Evolutionary conservation across 1,140 invertebrate genomes (phyloP).

Genomic region (Bombus confusus): DNA sequence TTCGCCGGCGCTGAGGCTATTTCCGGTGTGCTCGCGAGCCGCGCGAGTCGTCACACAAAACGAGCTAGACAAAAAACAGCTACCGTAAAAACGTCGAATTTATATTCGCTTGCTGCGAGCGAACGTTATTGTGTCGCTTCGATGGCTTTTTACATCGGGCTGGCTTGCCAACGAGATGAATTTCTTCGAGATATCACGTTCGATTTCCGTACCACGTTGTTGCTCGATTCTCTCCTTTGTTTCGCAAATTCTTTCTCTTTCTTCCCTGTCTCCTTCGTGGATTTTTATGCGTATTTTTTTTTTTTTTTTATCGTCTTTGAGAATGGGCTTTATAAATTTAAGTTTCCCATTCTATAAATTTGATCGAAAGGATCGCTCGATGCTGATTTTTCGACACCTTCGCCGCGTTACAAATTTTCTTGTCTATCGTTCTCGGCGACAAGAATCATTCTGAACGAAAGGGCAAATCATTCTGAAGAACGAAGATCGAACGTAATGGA

Average conservation of each 20-base stretch:
- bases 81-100: slow-evolving; percentile 3
- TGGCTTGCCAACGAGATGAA: not conserved
- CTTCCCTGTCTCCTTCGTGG: not conserved
- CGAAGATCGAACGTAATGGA: too few relatives aligned
- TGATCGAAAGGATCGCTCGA: not conserved
- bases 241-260: not conserved
- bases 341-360: not conserved
- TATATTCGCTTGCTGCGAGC: not conserved
- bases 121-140: not conserved
- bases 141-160: not conserved
- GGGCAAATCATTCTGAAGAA: too few relatives aligned
- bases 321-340: too few relatives aligned
- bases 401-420: too few relatives aligned
- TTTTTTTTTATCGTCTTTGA: too few relatives aligned
- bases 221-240: not conserved
- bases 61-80: slow-evolving; percentile 9
- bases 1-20: not conserved
- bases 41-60: not conserved
- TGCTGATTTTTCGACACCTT: not conserved
- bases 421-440: too few relatives aligned
- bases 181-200: not conserved
- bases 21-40: not conserved
- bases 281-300: not conserved
- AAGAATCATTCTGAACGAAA: too few relatives aligned
- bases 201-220: not conserved